Base-by-base conservation (phyloP, 2,797 vertebrate genomes). In the Mareca strepera region DNA sequence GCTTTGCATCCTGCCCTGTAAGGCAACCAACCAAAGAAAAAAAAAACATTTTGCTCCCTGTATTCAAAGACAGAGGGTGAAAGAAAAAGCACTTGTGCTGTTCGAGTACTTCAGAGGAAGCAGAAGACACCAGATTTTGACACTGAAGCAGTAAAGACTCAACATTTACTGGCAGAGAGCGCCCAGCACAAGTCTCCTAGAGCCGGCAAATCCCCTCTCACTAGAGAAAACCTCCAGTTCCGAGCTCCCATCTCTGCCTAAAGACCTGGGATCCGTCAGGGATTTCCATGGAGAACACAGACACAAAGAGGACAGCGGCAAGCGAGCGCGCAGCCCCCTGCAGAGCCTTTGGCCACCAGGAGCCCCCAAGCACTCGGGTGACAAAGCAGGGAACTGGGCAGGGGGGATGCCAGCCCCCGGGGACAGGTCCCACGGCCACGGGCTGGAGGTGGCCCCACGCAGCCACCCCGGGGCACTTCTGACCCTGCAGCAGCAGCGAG, bases 161-260 rank as follows among this genome's bases (percentile, higher is more conserved):
- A 12, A 37, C 21, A 33, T 25, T 13, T 4, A 4, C 35, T 0
- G 6, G 41, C 33, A 17, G 41, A 8, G 7, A 4, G 58, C 6
- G 25, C 56, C 26, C 2, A 4, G 8, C 4, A 1, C 1, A 2
- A 18, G 37, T 3, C 17, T 7, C 41, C 11, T 1, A 25, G 67
- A 12, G 48, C 6, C 13, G 3, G 75, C 11, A 10, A 43, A 58
- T 15, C 25, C 5, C 1, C 5, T 48, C n/a, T 48, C 21, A 0
- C n/a, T 5, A 7, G 37, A 73, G 76, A 6, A 50, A 20, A 15
- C 17, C 68, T 41, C 50, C n/a, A 2, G 46, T 0, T 0, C 0
- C 33, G 11, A 41, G 29, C 28, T 50, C 20, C 23, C 37, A 9
- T 2, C 48, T 64, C 11, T 28, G 52, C n/a, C 21, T 20, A 41